Conservation (phyloP, 2,797 vertebrate genomes). For the Brachymystax lenok region DNA sequence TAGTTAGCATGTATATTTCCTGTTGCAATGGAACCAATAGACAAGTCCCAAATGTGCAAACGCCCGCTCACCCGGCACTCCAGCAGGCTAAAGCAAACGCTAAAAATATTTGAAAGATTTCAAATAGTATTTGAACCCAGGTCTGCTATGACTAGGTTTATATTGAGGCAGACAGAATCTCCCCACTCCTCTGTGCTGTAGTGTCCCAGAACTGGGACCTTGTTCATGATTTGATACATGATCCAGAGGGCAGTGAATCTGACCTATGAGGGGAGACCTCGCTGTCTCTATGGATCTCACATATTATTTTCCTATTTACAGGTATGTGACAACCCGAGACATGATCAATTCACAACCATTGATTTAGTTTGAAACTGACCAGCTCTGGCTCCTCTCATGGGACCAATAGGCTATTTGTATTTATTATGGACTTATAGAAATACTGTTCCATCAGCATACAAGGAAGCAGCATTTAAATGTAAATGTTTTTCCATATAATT, state of each 20-base stretch:
- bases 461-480: not conserved
- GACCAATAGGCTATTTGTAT: constrained; percentile 4
- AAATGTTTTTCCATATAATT: not conserved
- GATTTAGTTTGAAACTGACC: constrained; percentile 56
- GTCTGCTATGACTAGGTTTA: not conserved
- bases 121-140: too few species aligned
- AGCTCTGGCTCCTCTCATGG: constrained; percentile 23
- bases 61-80: too few species aligned
- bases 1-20: not conserved
- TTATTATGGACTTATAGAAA: not conserved
- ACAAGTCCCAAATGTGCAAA: too few species aligned
- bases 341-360: constrained; percentile 67
- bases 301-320: constrained; percentile 64
- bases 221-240: constrained; percentile 63
- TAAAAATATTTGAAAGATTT: too few species aligned
- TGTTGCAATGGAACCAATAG: too few species aligned
- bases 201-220: not conserved
- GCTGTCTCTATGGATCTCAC: constrained; percentile 67
- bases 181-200: not conserved
- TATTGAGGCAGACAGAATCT: not conserved
- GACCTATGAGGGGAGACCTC: constrained; percentile 48
- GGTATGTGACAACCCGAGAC: constrained; percentile 57
- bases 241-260: constrained; percentile 61
- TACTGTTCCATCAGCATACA: not conserved
- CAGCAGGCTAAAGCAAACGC: too few species aligned